phyloP scores from a whole-genome alignment of 2,113 vertebrate species.

The Paradoxurus hermaphroditus region DNA sequence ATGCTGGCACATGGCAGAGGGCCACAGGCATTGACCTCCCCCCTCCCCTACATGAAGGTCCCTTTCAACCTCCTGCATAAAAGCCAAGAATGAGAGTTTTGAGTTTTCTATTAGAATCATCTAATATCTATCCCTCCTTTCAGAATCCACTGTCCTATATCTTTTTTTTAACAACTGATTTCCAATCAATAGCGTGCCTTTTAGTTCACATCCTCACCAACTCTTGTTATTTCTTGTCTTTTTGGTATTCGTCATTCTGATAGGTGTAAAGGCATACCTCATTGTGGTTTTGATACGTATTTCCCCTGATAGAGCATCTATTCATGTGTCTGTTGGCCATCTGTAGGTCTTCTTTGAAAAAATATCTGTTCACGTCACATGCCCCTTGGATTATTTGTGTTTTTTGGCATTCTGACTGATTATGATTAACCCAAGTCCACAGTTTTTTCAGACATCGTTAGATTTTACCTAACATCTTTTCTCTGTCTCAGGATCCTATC shows the following conservation, averaged over 20 bases:
- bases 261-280: not conserved
- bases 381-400: not conserved
- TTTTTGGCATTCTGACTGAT: not conserved
- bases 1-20: fast-evolving
- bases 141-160: not conserved
- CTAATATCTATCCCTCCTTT: not conserved
- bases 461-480: not conserved
- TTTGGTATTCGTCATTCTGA: not conserved
- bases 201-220: not conserved
- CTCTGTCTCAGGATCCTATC: not conserved
- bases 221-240: not conserved
- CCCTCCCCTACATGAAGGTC: fast-evolving
- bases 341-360: not conserved
- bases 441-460: not conserved
- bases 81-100: not conserved
- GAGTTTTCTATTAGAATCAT: not conserved
- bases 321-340: not conserved
- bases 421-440: not conserved
- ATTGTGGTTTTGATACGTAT: not conserved
- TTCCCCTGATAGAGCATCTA: not conserved
- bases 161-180: not conserved
- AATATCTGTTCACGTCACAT: not conserved
- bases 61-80: not conserved
- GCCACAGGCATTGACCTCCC: not conserved
- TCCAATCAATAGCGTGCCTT: not conserved